Evolutionary conservation across 2,888 invertebrate species (phyloP).

Genomic region (Lathronympha strigana): DNA sequence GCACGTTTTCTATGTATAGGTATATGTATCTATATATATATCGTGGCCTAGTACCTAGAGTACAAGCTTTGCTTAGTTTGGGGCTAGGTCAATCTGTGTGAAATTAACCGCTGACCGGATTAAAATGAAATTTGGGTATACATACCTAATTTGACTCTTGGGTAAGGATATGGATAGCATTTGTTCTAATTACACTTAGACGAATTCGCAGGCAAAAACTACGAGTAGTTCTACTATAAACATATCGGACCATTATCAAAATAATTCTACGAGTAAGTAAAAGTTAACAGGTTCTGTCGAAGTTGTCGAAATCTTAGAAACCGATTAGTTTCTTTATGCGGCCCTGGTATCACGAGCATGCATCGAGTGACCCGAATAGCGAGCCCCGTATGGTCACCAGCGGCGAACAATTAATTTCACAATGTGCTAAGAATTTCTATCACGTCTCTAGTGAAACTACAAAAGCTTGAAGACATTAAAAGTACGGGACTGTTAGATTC

Average conservation of each 20-base stretch:
- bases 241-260: neutral
- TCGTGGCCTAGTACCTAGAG: too few species aligned
- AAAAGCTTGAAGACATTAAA: slow-evolving; percentile 27
- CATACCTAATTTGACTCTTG: too few species aligned
- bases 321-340: slow-evolving; percentile 38
- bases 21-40: too few species aligned
- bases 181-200: too few species aligned
- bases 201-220: too few species aligned
- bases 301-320: slow-evolving; percentile 37
- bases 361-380: slow-evolving; percentile 37
- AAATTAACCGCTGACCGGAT: too few species aligned
- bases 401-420: slow-evolving; percentile 41
- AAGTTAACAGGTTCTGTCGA: slow-evolving; percentile 17
- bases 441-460: slow-evolving; percentile 34
- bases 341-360: slow-evolving; percentile 37
- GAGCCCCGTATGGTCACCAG: slow-evolving; percentile 40
- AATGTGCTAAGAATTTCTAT: slow-evolving; percentile 41
- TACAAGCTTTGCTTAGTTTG: too few species aligned
- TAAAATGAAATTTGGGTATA: too few species aligned
- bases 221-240: too few species aligned
- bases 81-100: too few species aligned
- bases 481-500: slow-evolving; percentile 20
- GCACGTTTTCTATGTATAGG: too few species aligned
- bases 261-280: neutral
- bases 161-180: too few species aligned